Base-by-base conservation (phyloP, 2,888 invertebrate species). In the Lycia hirtaria region DNA sequence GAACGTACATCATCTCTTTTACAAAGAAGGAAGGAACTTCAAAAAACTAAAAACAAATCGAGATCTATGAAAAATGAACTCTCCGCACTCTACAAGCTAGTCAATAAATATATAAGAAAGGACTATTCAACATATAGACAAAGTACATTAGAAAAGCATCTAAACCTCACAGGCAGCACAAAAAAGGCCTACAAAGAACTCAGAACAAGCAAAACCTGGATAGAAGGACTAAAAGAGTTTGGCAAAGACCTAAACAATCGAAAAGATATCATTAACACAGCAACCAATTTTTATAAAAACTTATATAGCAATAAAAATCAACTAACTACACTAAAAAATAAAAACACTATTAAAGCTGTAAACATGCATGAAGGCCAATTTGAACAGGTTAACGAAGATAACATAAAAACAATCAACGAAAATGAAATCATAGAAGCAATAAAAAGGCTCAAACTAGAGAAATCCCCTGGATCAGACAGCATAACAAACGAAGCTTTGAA, bases 231-330 rank as follows among this genome's bases (percentile, higher is more conserved):
- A 12, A 60, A 62, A 54, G 17, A 47, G 7, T 10, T 17, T 19
- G 19, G 7, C 2, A 33, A 35, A 20, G 19, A 20, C 7, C 14
- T 10, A 12, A 30, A 33, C 17, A 47, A 47, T 35, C 32, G 47
- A 15, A 35, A 3, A 14, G 63, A 66, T 5, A 60, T 69, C 1
- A 59, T 67, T 3, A 49, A 17, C 0, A 37, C 45, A 17, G 69
- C 72, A 30, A 60, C 70, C 17, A 20, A 59, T 0, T 68, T 67
- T 15, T 65, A 68, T 26, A 56, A 51, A 38, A 38, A 63, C 4
- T 40, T 64, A 9, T 62, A 65, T 35, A 47, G 33, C 22, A n/a
- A 3, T 6, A 30, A 30, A 10, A 9, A 30, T 6, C 30, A 3
- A 30, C 5, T 6, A 10, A 30, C 30, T 30, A 30, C 37, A 9